Evolutionary conservation across 2,888 invertebrate species (phyloP), one percentile per base, ranked within the genome.

Genomic region (Hololepta plana): DNA sequence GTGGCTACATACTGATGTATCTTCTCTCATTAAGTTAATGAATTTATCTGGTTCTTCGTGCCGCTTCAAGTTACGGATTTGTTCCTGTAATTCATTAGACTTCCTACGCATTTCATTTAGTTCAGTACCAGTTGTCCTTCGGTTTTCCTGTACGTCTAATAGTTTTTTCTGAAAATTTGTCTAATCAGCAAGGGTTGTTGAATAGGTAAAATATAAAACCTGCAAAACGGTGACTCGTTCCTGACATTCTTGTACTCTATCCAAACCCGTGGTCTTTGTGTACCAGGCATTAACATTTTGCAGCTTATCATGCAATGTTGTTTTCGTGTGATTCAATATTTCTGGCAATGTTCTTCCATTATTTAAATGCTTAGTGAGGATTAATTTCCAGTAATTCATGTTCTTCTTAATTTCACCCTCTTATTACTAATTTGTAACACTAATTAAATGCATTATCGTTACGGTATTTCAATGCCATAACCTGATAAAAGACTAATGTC

Each of bases 201-300:
- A n/a, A n/a, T n/a, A n/a, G n/a, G n/a, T n/a, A n/a, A n/a, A n/a
- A n/a, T n/a, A n/a, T n/a, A n/a, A n/a, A n/a, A 67, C 67, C 57
- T 68, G 67, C 15, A 75, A 71, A 39, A 67, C 60, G 2, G 79
- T 60, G 2, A 84, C 82, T 24, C 72, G 64, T 35, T 67, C 65
- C 43, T 84, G 82, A 15, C 77, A 71, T 15, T 63, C 58, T 57
- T 71, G 67, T 3, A 85, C 79, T 51, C 81, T 79, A 35, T 73
- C 72, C 25, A 82, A 60, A 2, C 82, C 82, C 4, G 81, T 73
- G 27, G 77, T 60, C 42, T 72, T 68, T 43, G 77, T 79, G 52
- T 80, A 80, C 52, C 60, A 64, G n/a, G 6, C 15, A 12, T 5
- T 15, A 7, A 24, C 11, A 10, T 14, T 12, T 9, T 16, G 12